Conservation (phyloP, 2,797 vertebrate genomes). For the Babyrousa celebensis region DNA sequence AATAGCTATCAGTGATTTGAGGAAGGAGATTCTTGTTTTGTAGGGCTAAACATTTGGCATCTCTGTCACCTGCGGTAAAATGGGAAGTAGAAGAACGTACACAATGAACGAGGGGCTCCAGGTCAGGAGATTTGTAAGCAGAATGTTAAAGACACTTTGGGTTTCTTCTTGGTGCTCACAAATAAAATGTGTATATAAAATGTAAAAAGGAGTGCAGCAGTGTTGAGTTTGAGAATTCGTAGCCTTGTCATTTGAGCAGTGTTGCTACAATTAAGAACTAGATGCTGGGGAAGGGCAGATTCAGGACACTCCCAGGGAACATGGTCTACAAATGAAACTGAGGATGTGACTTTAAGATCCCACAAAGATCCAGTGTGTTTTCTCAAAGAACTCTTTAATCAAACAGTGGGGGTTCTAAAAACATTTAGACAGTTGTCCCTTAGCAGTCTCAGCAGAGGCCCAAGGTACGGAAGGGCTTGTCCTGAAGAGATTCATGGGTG, state of each 20-base stretch:
- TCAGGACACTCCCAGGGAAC: background rate
- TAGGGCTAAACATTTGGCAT: background rate
- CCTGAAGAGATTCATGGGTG: background rate
- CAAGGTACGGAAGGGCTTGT: background rate
- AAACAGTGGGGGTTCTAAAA: background rate
- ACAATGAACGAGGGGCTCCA: background rate
- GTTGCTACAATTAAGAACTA: background rate
- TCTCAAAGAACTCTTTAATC: background rate
- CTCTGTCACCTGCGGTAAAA: background rate
- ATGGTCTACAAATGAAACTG: background rate
- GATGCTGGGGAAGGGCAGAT: slow-evolving; percentile 7
- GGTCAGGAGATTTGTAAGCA: background rate
- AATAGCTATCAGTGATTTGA: background rate
- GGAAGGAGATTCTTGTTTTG: background rate
- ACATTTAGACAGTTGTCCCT: background rate
- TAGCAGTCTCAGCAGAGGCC: background rate
- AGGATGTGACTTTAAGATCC: background rate
- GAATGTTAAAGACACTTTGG: background rate
- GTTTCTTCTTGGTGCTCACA: background rate
- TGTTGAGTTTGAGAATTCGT: background rate
- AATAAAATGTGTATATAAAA: background rate
- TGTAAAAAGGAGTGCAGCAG: background rate
- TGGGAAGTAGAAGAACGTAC: background rate
- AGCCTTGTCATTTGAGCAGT: background rate
- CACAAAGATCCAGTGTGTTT: background rate